Conservation (phyloP, 2,888 invertebrate genomes). For the Oscheius sp. region DNA sequence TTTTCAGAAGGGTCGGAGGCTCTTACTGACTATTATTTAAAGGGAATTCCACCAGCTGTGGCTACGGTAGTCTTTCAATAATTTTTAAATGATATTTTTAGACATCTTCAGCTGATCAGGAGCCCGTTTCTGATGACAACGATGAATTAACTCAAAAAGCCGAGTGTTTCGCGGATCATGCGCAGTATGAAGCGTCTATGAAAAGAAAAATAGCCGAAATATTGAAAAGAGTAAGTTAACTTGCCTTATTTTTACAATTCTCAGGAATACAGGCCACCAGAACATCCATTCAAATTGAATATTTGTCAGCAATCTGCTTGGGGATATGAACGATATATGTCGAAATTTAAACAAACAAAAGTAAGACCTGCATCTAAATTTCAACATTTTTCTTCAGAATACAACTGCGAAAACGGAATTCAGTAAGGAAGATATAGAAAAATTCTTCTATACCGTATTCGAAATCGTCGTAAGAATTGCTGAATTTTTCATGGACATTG, state of each 20-base stretch:
- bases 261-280: background rate
- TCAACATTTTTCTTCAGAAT: too few relatives aligned
- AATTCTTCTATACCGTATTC: background rate
- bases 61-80: too few relatives aligned
- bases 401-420: too few relatives aligned
- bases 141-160: background rate
- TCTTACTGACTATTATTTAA: too few relatives aligned
- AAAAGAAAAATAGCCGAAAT: background rate
- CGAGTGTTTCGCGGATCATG: background rate
- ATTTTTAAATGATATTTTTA: too few relatives aligned
- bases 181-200: background rate
- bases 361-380: too few relatives aligned
- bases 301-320: background rate
- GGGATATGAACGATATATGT: background rate
- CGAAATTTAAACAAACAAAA: background rate
- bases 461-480: background rate
- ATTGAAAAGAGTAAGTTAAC: background rate
- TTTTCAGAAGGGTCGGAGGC: background rate
- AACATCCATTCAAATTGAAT: background rate
- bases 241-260: background rate
- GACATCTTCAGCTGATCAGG: too few relatives aligned
- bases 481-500: conserved; percentile 15
- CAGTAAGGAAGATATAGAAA: background rate
- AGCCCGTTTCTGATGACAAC: too few relatives aligned
- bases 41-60: too few relatives aligned